A percentile compares a stretch with the other conserved stretches of the same genome.
Evolutionary conservation across 2,113 vertebrate species (phyloP).

Genomic region (Empidonax alnorum): DNA sequence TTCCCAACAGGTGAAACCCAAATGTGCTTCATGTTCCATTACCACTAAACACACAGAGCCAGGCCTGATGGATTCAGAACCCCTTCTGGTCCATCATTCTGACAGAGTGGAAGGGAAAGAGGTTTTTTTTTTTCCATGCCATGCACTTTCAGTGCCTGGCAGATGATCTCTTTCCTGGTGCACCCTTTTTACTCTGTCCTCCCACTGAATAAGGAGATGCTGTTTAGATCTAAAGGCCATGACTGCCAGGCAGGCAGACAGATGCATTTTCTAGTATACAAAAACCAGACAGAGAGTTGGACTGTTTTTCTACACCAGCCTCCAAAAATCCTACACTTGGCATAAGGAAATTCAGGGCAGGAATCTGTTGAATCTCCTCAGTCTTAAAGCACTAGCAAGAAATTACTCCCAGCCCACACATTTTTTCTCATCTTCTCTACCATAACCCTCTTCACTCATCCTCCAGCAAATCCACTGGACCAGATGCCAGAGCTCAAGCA

Average conservation of each 20-base stretch:
- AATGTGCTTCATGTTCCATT: neutral
- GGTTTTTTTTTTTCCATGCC: neutral
- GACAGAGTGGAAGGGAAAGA: neutral
- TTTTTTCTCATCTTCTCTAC: neutral
- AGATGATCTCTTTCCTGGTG: neutral
- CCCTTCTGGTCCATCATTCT: neutral
- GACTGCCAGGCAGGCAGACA: neutral
- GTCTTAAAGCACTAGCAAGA: neutral
- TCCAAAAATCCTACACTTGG: neutral
- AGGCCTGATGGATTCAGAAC: neutral
- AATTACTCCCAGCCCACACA: constrained; percentile 27
- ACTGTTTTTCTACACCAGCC: neutral
- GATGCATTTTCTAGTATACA: neutral
- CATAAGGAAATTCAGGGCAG: neutral
- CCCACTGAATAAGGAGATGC: neutral
- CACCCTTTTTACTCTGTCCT: neutral
- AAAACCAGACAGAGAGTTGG: neutral
- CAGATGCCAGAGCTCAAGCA: constrained; percentile 23
- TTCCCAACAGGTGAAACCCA: constrained; percentile 2
- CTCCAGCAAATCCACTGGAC: neutral
- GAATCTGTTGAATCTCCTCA: neutral
- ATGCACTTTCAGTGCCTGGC: neutral
- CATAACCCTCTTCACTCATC: neutral
- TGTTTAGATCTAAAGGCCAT: neutral
- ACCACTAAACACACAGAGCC: neutral